Conservation (phyloP, 2,113 vertebrate species). For the Megaceryle torquata region DNA sequence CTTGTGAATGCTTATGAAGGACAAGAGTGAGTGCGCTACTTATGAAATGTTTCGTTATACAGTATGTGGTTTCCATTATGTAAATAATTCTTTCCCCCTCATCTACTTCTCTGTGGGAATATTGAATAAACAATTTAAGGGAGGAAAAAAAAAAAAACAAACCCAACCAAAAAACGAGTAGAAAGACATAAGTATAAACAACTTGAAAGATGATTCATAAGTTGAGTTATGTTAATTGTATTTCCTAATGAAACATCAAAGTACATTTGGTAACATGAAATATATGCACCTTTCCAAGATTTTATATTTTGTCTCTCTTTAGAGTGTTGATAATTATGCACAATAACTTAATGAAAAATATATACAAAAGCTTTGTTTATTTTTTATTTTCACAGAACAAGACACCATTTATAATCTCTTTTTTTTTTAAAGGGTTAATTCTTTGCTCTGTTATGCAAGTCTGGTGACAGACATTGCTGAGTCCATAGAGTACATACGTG, state of each 20-base stretch:
- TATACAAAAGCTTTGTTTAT: neutral
- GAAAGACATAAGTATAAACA: slow-evolving; percentile 60
- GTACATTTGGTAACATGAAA: slow-evolving; percentile 10
- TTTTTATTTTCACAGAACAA: slow-evolving; percentile 23
- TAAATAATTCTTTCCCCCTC: slow-evolving; percentile 52
- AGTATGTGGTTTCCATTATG: slow-evolving; percentile 37
- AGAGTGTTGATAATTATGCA: neutral
- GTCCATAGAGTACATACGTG: neutral
- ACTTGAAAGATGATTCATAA: slow-evolving; percentile 56
- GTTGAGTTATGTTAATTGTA: slow-evolving; percentile 39
- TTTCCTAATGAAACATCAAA: slow-evolving; percentile 52
- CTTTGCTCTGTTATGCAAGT: neutral
- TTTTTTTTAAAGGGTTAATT: neutral
- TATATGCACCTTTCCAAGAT: slow-evolving; percentile 31
- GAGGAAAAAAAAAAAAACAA: rapidly evolving
- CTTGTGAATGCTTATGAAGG: slow-evolving; percentile 48
- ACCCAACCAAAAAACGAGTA: neutral
- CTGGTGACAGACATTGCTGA: neutral
- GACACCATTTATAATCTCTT: neutral
- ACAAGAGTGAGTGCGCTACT: slow-evolving; percentile 43
- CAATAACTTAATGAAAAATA: slow-evolving; percentile 23
- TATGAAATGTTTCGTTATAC: slow-evolving; percentile 49
- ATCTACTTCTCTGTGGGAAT: slow-evolving; percentile 38
- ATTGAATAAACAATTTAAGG: slow-evolving; percentile 58
- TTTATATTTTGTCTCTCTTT: slow-evolving; percentile 19